Conservation (phyloP, 2,797 vertebrate species). For the Scarus forsteni region DNA sequence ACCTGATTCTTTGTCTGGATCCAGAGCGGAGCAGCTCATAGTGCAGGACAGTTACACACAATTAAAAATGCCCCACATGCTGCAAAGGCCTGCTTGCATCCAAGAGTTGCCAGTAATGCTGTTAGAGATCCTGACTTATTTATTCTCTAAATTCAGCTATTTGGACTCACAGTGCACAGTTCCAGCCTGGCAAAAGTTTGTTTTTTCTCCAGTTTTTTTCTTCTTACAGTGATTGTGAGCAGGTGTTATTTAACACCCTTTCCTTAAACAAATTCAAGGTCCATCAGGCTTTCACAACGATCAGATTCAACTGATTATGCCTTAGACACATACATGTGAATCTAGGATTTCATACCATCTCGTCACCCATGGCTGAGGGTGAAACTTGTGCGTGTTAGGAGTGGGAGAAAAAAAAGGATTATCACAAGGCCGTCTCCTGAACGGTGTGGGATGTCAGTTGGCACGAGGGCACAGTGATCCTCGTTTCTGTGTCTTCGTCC, state of each 20-base stretch:
- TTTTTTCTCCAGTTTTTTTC: slow-evolving; percentile 1
- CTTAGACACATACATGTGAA: no score
- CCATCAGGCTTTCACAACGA: background rate
- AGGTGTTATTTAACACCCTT: background rate
- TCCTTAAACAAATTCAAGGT: no score
- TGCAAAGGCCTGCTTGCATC: background rate
- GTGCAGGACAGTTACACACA: slow-evolving; percentile 13
- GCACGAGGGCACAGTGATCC: slow-evolving; percentile 35
- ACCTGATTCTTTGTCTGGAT: slow-evolving; percentile 35
- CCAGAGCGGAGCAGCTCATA: slow-evolving; percentile 10
- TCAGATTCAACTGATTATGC: slow-evolving; percentile 6
- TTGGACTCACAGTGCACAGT: slow-evolving; percentile 14
- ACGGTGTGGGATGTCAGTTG: slow-evolving; percentile 50
- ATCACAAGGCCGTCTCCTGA: slow-evolving; percentile 84
- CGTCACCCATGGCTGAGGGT: no score
- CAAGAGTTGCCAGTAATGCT: background rate
- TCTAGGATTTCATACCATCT: no score
- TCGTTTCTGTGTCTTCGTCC: slow-evolving; percentile 45
- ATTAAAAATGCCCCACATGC: slow-evolving; percentile 1
- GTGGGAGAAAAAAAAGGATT: background rate
- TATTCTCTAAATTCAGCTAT: background rate
- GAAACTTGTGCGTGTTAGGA: no score
- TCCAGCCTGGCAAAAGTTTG: slow-evolving; percentile 22
- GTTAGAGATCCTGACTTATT: background rate
- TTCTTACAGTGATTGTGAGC: background rate